Evolutionary conservation across 2,797 vertebrate species (phyloP), one percentile per base, ranked within the genome.

Genomic region (Orientallactaga sibirica): DNA sequence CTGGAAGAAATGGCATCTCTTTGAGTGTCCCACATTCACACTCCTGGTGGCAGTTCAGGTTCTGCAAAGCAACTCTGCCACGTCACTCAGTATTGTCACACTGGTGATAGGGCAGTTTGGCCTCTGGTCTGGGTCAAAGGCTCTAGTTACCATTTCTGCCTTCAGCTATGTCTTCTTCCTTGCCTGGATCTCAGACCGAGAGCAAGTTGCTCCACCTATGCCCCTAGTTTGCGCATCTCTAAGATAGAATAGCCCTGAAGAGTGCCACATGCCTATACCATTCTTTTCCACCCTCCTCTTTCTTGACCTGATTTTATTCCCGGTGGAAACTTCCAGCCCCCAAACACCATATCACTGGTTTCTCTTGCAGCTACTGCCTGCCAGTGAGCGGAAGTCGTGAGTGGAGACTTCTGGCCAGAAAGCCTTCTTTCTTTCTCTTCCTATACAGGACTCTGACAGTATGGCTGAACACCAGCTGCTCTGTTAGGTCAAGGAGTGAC

Each of bases 401-500:
- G 37, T 55, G 37, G 73, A 92, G 77, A 10, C 7, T 74, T 89
- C 37, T 84, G 68, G 58, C n/a, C 77, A 41, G 80, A 68, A 67
- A 94, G 68, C 10, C 4, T 20, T 22, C 10, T 7, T 20, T 22
- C 10, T 7, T 80, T 67, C 33, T 79, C 74, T 41, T 84, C 70
- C 41, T 66, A 75, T 2, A 6, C 67, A 67, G 85, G 33, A 79
- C 66, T 81, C 88, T 33, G 77, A 37, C 29, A 67, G 66, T 43
- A 75, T 4, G 43, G 52, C 78, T 87, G 66, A 82, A 88, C 48
- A 66, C 15, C 41, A 71, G 77, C 10, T 62, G 58, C 41, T 22
- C 58, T 81, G 19, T 86, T 91, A 75, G 76, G 22, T 92, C 67
- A 83, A 85, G 41, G 93, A 74, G 41, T 75, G 55, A 80, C 27